Base-by-base conservation (phyloP, 2,888 invertebrate genomes). In the Cryptophagus acutangulus region DNA sequence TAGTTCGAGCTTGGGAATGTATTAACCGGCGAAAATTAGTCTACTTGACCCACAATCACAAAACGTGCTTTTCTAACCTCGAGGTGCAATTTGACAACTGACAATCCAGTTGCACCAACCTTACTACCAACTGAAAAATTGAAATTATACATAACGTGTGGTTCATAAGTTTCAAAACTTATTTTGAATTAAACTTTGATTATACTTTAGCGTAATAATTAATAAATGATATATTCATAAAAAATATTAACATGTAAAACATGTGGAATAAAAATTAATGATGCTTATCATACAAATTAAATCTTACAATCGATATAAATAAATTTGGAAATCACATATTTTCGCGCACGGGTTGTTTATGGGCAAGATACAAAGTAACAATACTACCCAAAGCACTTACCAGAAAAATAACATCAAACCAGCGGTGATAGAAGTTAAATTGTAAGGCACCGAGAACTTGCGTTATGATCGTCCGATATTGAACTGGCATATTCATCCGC, bases 371-470 rank as follows among this genome's bases (percentile, higher is more conserved):
- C 39, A 99, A 72, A 48, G 97, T 94, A 48, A 88, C 84, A 57
- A 99, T 96, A 48, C 94, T 95, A 10, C 93, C 90, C 25, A 99
- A 69, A 0, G 99, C 97, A 62, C 94, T 94, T 15, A 99, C 88
- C 43, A 99, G 74, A 69, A 99, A 99, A 64, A 99, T 99, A 2
- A 99, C 97, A 70, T 99, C 99, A 68, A 99, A 99, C 99, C 99
- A 99, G 44, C 99, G 79, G 67, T 99, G 99, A 66, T 99, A 99
- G 75, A 99, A 99, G 66, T 92, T 95, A 61, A 99, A 99, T 69
- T 99, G 96, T 45, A 99, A 72, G 64, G 96, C 96, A 1, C 97
- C 99, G 12, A 99, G 70, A 0, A 99, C 97, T 74, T 87, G 80
- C 0, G 87, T 87, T 46, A 90, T 85, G 25, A 99, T 99, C 33